Conservation (phyloP, 2,797 vertebrate genomes). For the Sebastes ruberrimus region DNA sequence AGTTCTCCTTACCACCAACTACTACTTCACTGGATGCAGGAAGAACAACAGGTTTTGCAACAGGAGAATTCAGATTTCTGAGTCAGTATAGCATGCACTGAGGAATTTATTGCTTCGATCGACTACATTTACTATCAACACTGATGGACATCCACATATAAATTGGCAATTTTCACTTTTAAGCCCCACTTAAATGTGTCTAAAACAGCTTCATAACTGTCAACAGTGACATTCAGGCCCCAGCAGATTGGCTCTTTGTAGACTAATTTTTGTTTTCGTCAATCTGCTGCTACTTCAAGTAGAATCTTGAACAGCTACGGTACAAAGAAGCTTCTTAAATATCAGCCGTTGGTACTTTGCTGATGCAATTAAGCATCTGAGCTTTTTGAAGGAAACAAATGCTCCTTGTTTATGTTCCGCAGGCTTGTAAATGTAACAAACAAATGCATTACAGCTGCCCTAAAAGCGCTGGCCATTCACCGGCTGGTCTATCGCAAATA, state of each 20-base stretch:
- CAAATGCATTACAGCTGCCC: not conserved
- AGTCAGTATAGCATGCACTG: accelerated
- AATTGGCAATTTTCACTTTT: too few relatives aligned
- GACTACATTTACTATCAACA: not conserved
- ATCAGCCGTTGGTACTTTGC: not conserved
- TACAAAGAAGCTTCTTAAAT: not conserved
- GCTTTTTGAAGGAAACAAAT: slow-evolving; percentile 5
- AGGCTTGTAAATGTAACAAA: slow-evolving; percentile 24
- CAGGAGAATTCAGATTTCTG: not conserved
- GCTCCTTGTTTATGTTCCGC: not conserved
- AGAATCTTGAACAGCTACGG: not conserved
- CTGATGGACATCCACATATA: not conserved
- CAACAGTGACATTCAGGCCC: not conserved
- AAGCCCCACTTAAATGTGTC: not conserved
- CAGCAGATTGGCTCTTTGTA: not conserved
- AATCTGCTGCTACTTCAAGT: not conserved
- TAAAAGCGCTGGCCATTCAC: not conserved
- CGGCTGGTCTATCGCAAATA: not conserved
- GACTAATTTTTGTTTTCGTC: not conserved
- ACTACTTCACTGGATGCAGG: not conserved
- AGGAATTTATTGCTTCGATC: not conserved
- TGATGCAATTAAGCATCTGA: slow-evolving; percentile 4
- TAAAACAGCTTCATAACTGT: not conserved
- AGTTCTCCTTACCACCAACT: not conserved
- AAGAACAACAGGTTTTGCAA: not conserved